phyloP scores from a whole-genome alignment of 2,113 vertebrate species.

The Climacteris rufus region DNA sequence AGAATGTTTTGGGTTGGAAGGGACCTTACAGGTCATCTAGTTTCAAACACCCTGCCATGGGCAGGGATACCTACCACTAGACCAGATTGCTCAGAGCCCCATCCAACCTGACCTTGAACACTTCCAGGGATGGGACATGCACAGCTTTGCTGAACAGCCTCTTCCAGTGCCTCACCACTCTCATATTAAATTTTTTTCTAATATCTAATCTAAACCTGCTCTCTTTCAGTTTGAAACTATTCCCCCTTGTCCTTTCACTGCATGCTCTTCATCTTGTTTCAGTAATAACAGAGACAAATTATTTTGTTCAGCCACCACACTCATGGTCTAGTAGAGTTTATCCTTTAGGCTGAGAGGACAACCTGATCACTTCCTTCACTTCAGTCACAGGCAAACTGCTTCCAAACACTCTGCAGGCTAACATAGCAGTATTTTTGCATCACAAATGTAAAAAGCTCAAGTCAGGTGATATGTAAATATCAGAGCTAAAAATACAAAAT shows the following conservation, averaged over 20 bases:
- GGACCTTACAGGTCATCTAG: background rate
- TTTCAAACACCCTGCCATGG: accelerated
- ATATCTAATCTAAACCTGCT: background rate
- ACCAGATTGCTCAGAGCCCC: background rate
- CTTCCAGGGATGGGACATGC: background rate
- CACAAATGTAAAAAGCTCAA: background rate
- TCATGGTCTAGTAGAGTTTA: background rate
- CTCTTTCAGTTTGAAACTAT: background rate
- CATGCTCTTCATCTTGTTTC: background rate
- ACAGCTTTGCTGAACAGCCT: background rate
- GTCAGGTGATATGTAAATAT: background rate
- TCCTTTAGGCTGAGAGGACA: background rate
- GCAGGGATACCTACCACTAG: background rate
- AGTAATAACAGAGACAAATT: background rate
- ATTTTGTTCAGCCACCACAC: background rate
- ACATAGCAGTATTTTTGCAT: background rate
- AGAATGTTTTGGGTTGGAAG: background rate
- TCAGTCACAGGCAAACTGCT: background rate
- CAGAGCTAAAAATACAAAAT: background rate
- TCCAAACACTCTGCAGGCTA: background rate
- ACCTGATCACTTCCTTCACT: background rate
- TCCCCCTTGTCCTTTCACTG: background rate
- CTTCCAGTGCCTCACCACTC: background rate
- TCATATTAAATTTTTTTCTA: background rate
- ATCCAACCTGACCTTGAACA: background rate